phyloP scores from a whole-genome alignment of 2,888 invertebrate genomes.

The Drosophila rellima region DNA sequence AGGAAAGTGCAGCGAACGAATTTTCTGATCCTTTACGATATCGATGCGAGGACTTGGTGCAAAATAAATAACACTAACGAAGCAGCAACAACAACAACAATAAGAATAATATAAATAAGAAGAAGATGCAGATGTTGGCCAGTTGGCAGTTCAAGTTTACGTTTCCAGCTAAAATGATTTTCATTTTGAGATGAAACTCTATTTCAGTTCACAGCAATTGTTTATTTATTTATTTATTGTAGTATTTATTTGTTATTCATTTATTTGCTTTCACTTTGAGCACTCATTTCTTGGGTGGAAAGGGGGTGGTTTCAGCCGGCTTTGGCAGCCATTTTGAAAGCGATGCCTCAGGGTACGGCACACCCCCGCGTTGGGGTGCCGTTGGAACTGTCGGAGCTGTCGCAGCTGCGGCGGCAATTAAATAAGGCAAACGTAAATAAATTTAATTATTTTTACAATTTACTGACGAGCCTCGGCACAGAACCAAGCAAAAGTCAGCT shows the following conservation, averaged over 20 bases:
- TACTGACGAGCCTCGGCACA: constrained; percentile 41
- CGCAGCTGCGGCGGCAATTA: constrained; percentile 69
- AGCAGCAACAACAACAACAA: constrained; percentile 37
- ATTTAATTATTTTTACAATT: constrained; percentile 78
- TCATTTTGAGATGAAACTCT: constrained; percentile 38
- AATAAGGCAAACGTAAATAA: constrained; percentile 72
- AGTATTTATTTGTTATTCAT: constrained; percentile 64
- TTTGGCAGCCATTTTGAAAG: constrained; percentile 47
- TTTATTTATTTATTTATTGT: constrained; percentile 62
- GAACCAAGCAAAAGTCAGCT: constrained; percentile 58
- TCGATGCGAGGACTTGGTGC: constrained; percentile 59
- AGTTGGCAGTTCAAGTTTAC: constrained; percentile 29
- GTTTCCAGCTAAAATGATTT: constrained; percentile 44
- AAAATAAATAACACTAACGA: constrained; percentile 74
- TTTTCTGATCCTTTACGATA: constrained; percentile 34
- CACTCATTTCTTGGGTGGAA: constrained; percentile 7
- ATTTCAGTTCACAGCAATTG: constrained; percentile 42
- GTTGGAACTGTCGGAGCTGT: constrained; percentile 1
- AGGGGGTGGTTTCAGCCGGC: neutral
- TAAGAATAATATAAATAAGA: constrained; percentile 1
- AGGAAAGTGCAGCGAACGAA: constrained; percentile 19
- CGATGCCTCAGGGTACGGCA: constrained; percentile 46
- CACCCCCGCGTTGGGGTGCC: constrained; percentile 3
- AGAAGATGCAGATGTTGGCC: constrained; percentile 25
- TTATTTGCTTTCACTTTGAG: constrained; percentile 60